phyloP scores from a whole-genome alignment of 2,888 invertebrate species.

The Andrena minutula region DNA sequence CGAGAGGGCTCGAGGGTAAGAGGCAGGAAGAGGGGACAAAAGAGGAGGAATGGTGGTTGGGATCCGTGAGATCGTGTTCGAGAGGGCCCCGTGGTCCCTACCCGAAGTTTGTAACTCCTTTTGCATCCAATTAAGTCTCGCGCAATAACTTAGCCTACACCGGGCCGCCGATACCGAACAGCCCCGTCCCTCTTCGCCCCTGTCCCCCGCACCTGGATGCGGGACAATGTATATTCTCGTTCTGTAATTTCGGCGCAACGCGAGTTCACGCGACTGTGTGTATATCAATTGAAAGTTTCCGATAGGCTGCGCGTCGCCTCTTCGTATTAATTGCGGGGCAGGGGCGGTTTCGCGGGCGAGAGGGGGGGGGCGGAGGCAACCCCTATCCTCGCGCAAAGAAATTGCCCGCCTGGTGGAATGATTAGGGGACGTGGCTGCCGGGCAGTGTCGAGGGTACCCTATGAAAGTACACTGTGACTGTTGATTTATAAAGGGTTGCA shows the following conservation, averaged over 20 bases:
- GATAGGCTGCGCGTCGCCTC: conserved; percentile 16
- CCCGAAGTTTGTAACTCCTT: conserved; percentile 75
- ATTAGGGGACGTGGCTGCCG: too few species aligned
- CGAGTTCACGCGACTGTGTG: conserved; percentile 42
- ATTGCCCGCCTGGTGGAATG: too few species aligned
- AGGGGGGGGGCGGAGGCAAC: neutral
- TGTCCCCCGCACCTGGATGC: conserved; percentile 20
- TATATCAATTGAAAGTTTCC: conserved; percentile 57
- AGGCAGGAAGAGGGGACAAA: conserved; percentile 15
- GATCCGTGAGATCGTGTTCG: conserved; percentile 73
- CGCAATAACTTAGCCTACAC: conserved; percentile 75
- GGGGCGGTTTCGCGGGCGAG: too few species aligned
- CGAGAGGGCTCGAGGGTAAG: neutral
- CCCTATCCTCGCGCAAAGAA: too few species aligned
- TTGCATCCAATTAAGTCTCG: conserved; percentile 78
- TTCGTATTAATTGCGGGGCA: conserved; percentile 25
- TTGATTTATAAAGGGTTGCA: too few species aligned
- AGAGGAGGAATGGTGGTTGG: conserved; percentile 43
- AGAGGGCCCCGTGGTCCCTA: conserved; percentile 60
- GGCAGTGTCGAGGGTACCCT: too few species aligned
- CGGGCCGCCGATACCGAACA: conserved; percentile 63
- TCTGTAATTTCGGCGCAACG: conserved; percentile 64
- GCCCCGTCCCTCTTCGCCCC: neutral
- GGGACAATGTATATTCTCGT: conserved; percentile 65
- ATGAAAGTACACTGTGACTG: too few species aligned